Conservation (phyloP, 1,140 invertebrate genomes). For the Conus ventricosus region DNA sequence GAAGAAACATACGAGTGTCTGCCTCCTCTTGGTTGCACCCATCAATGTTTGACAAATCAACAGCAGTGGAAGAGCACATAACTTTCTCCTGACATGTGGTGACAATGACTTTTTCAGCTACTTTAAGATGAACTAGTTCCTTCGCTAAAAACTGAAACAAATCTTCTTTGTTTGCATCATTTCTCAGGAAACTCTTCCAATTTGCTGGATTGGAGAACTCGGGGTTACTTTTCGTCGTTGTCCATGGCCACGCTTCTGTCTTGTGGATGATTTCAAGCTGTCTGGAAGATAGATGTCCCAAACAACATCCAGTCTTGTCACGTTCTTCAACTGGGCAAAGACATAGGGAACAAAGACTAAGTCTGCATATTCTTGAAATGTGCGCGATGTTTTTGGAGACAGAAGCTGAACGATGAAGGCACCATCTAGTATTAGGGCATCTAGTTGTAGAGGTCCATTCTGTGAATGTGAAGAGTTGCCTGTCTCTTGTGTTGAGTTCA, state of each 20-base stretch:
- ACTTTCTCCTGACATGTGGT: neutral
- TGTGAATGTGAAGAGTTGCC: too few relatives aligned
- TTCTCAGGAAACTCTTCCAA: neutral
- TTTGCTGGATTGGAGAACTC: neutral
- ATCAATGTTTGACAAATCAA: conserved; percentile 4
- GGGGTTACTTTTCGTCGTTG: neutral
- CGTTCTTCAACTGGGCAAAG: neutral
- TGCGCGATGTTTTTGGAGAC: neutral
- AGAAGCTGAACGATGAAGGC: neutral
- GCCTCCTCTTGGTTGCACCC: conserved; percentile 15
- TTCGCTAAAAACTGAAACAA: neutral
- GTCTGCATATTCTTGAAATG: neutral
- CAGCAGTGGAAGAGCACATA: neutral
- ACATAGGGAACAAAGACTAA: neutral
- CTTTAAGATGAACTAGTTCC: neutral
- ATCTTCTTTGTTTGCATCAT: neutral
- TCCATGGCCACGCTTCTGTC: neutral
- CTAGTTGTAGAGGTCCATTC: neutral
- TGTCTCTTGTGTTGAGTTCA: too few relatives aligned
- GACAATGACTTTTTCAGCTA: too few relatives aligned
- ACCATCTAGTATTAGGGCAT: neutral
- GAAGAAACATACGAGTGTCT: conserved; percentile 15
- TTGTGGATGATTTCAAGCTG: neutral
- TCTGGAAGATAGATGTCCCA: neutral
- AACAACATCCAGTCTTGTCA: neutral